Percentiles rank a stretch among this genome's conserved stretches.
phyloP scores from a whole-genome alignment of 2,797 vertebrate genomes.

The Danionella dracula region DNA sequence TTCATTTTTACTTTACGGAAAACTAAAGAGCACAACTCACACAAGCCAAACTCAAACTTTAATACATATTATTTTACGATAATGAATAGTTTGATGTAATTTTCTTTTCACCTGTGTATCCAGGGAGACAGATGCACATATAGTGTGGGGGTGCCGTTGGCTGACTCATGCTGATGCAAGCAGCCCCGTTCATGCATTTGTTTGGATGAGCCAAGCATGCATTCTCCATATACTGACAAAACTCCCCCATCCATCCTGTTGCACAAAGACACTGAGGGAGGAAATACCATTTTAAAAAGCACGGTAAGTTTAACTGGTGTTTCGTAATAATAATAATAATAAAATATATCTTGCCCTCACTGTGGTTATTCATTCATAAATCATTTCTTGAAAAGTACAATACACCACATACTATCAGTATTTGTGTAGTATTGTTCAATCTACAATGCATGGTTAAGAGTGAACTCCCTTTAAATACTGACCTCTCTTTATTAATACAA shows the following conservation, averaged over 20 bases:
- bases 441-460: no score
- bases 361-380: no score
- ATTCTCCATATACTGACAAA: conserved; percentile 70
- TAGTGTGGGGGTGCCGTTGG: conserved; percentile 54
- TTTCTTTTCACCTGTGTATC: conserved; percentile 69
- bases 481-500: no score
- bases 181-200: conserved; percentile 64
- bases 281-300: not conserved
- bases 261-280: conserved; percentile 68
- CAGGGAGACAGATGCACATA: conserved; percentile 62
- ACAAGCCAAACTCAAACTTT: not conserved
- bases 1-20: no score
- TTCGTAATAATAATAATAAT: no score
- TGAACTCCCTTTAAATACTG: no score
- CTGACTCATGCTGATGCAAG: conserved; percentile 66
- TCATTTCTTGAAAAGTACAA: no score
- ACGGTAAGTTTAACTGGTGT: no score
- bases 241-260: conserved; percentile 68
- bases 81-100: not conserved
- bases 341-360: no score
- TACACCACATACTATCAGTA: no score
- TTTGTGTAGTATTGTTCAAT: no score
- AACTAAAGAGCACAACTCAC: no score
- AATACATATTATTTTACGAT: conserved; percentile 7
- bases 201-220: conserved; percentile 67